Percentiles rank a stretch among this genome's conserved stretches.
phyloP scores from a whole-genome alignment of 2,888 invertebrate species.

The Drosophila dives region DNA sequence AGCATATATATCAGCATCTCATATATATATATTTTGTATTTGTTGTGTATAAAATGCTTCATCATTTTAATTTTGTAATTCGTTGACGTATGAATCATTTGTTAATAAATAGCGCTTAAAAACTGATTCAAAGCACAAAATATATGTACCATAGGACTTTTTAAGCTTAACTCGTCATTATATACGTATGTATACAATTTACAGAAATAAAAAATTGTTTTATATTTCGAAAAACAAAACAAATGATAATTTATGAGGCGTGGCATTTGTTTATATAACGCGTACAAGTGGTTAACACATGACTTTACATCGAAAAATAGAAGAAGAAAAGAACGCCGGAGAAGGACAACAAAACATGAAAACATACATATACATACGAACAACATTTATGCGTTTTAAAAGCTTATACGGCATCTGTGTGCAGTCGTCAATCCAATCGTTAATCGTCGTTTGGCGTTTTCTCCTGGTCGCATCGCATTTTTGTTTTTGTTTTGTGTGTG shows the following conservation, averaged over 20 bases:
- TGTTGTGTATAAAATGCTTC: not conserved
- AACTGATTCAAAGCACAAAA: not conserved
- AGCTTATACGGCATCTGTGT: conserved; percentile 52
- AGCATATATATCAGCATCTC: no score
- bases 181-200: not conserved
- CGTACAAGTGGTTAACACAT: conserved; percentile 53
- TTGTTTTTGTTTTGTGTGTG: conserved; percentile 41
- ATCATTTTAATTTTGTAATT: conserved; percentile 5
- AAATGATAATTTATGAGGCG: conserved; percentile 30
- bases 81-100: conserved; percentile 3
- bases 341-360: conserved; percentile 18
- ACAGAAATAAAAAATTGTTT: not conserved
- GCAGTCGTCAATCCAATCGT: conserved; percentile 41
- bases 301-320: conserved; percentile 21
- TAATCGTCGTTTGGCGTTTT: conserved; percentile 57
- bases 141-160: not conserved
- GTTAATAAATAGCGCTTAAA: not conserved
- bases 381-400: conserved; percentile 4
- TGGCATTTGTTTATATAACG: conserved; percentile 42
- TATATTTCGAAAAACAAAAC: not conserved
- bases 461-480: conserved; percentile 33
- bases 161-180: not conserved
- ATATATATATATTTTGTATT: not conserved
- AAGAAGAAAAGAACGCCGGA: conserved; percentile 6
- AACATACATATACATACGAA: not conserved